Conservation (phyloP, 1,140 invertebrate species). For the Bombus huntii region DNA sequence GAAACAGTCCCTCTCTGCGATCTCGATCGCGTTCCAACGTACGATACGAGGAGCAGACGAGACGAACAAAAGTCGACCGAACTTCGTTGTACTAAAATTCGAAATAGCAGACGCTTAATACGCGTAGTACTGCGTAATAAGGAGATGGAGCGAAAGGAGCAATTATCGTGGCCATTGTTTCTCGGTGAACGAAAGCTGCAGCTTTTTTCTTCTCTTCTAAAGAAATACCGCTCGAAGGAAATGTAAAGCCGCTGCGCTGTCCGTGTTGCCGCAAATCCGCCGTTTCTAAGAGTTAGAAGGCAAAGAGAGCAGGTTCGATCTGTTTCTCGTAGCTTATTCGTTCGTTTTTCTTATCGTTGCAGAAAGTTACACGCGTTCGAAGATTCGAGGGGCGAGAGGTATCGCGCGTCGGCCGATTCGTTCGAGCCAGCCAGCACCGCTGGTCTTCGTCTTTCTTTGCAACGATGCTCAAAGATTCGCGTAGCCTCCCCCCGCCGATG, state of each 20-base stretch:
- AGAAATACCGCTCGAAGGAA: too few relatives aligned
- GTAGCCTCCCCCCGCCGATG: conserved; percentile 56
- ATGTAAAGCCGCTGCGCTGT: too few relatives aligned
- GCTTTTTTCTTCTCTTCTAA: too few relatives aligned
- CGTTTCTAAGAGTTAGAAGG: background rate
- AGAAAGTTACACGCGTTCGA: too few relatives aligned
- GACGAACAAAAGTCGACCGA: too few relatives aligned
- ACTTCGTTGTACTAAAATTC: too few relatives aligned
- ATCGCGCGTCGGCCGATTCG: conserved; percentile 44
- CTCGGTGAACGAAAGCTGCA: too few relatives aligned
- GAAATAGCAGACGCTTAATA: too few relatives aligned
- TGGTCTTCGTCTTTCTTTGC: conserved; percentile 51
- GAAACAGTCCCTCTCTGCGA: background rate
- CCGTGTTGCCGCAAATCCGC: background rate
- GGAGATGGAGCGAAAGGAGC: too few relatives aligned
- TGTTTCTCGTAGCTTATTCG: too few relatives aligned
- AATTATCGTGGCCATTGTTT: too few relatives aligned
- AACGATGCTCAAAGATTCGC: conserved; percentile 67
- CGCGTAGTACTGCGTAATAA: too few relatives aligned
- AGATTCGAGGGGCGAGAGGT: background rate
- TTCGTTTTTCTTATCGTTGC: background rate
- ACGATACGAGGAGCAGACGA: fast-evolving
- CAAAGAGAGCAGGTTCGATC: background rate
- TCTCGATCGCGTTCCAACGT: background rate
- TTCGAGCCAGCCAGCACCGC: conserved; percentile 11